These are phyloP conservation scores for Halocaridina rubra DNA, from an alignment of 2,888 invertebrate genomes.

Conservation along the genomic window DNA sequence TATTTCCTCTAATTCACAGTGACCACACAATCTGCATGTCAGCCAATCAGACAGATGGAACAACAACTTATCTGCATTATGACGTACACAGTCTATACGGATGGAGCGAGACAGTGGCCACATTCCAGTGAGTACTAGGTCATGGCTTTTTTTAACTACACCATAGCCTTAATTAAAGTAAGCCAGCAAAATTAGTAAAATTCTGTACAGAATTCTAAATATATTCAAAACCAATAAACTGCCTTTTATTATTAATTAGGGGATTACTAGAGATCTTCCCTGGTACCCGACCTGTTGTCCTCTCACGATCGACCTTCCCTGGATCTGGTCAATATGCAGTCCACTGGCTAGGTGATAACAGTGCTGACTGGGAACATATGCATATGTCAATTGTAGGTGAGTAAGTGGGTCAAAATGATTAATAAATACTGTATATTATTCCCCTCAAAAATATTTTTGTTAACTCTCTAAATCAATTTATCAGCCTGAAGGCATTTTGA, in stretches of 20 bases:
- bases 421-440: too few relatives aligned
- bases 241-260: slow-evolving; percentile 22
- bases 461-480: too few relatives aligned
- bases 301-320: slow-evolving; percentile 63
- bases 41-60: slow-evolving; percentile 46
- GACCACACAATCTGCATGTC: slow-evolving; percentile 63
- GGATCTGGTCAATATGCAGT: slow-evolving; percentile 74
- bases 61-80: slow-evolving; percentile 64
- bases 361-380: slow-evolving; percentile 65
- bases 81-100: slow-evolving; percentile 67
- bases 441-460: too few relatives aligned
- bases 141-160: too few relatives aligned
- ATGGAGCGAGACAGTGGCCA: slow-evolving; percentile 65
- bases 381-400: slow-evolving; percentile 66
- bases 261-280: slow-evolving; percentile 26
- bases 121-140: slow-evolving; percentile 58
- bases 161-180: too few relatives aligned
- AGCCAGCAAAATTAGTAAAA: too few relatives aligned
- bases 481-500: too few relatives aligned
- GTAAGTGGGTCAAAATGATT: too few relatives aligned
- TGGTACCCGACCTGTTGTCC: slow-evolving; percentile 53
- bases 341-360: slow-evolving; percentile 84
- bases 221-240: neutral
- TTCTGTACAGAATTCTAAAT: too few relatives aligned
- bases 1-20: slow-evolving; percentile 23